Evolutionary conservation across 2,888 invertebrate species (phyloP).

Genomic region (Parapristionchus giblindavisi): DNA sequence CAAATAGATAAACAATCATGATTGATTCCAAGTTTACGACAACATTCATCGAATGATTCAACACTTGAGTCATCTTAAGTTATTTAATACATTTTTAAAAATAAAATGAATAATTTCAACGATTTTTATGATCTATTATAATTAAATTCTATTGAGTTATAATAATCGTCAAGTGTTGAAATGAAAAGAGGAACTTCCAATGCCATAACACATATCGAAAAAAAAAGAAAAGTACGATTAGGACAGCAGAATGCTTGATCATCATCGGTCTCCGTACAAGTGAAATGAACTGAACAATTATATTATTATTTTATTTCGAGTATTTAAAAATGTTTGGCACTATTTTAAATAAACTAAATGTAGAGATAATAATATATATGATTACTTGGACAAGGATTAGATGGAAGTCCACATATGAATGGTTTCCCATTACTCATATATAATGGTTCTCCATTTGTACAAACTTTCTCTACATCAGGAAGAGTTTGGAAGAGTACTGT

Average conservation of each 20-base stretch:
- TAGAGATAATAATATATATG: no score
- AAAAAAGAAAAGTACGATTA: constrained; percentile 41
- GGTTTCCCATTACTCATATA: constrained; percentile 30
- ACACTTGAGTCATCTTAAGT: no score
- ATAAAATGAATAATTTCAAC: no score
- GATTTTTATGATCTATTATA: no score
- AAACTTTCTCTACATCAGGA: constrained; percentile 34
- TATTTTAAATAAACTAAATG: no score
- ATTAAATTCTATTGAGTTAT: no score
- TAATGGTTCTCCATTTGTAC: constrained; percentile 32
- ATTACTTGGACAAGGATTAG: constrained; percentile 39
- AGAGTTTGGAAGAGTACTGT: constrained; percentile 53
- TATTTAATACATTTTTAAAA: no score
- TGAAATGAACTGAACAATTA: constrained; percentile 39
- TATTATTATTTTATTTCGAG: no score
- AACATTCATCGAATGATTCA: constrained; percentile 52
- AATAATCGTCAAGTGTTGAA: no score
- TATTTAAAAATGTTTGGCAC: no score
- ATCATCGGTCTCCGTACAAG: constrained; percentile 45
- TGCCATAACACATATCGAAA: background rate
- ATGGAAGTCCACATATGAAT: constrained; percentile 33
- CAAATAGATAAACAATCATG: constrained; percentile 46
- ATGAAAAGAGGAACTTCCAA: no score
- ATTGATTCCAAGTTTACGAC: constrained; percentile 49
- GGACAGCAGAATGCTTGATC: constrained; percentile 53